These are phyloP conservation scores for Phylloscopus whistleri DNA, from an alignment of 2,113 vertebrate species.

Conservation along the genomic window DNA sequence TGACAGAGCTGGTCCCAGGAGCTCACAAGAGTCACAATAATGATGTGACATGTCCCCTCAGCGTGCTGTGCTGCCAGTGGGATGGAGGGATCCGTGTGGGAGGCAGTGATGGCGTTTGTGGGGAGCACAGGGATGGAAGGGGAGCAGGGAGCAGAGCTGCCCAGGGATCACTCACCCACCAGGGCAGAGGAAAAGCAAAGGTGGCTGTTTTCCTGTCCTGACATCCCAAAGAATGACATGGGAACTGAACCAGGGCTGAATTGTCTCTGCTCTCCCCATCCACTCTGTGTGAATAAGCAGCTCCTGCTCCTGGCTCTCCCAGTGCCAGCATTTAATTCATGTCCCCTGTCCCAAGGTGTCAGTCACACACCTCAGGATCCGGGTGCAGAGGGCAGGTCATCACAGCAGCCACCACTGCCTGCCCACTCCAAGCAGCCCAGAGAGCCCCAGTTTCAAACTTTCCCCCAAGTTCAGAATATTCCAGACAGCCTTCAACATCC, in stretches of 20 bases:
- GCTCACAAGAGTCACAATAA: not conserved
- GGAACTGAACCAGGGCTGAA: not conserved
- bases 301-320: not conserved
- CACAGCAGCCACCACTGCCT: not conserved
- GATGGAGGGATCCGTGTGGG: not conserved
- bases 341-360: not conserved
- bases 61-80: accelerated
- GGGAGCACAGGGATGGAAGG: not conserved
- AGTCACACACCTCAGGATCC: not conserved
- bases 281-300: not conserved
- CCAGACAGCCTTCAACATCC: not conserved
- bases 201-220: not conserved
- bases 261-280: not conserved
- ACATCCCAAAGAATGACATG: accelerated
- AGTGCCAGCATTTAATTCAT: not conserved
- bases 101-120: accelerated
- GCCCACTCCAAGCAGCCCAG: not conserved
- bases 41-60: accelerated
- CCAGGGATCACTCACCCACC: not conserved
- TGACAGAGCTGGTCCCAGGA: not conserved
- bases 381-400: not conserved
- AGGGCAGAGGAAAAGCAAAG: not conserved
- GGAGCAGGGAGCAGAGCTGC: not conserved
- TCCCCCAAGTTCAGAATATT: not conserved
- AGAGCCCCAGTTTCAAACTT: not conserved